Evolutionary conservation across 2,888 invertebrate species (phyloP).

Genomic region (Pantelozetes paolii): DNA sequence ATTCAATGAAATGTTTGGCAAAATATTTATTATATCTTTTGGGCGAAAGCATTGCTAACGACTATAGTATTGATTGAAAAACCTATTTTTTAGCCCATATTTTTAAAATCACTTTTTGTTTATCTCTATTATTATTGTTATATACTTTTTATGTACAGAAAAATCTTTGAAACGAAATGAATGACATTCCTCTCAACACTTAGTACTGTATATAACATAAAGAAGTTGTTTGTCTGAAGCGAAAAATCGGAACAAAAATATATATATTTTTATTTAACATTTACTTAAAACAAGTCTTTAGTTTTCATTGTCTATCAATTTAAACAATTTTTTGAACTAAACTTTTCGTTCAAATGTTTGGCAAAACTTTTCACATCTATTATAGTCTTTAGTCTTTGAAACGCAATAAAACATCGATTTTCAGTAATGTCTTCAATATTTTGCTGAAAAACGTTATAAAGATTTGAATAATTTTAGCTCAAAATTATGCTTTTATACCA

Average conservation of each 20-base stretch:
- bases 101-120: slow-evolving; percentile 22
- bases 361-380: too few relatives aligned
- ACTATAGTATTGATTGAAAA: not conserved
- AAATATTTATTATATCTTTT: not conserved
- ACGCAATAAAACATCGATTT: too few relatives aligned
- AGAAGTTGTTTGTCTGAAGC: not conserved
- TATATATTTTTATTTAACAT: not conserved
- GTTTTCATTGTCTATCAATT: not conserved
- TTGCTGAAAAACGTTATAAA: too few relatives aligned
- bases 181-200: slow-evolving; percentile 12
- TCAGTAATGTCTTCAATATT: too few relatives aligned
- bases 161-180: not conserved
- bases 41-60: not conserved
- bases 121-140: slow-evolving; percentile 14
- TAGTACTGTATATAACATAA: not conserved
- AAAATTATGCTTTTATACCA: too few relatives aligned
- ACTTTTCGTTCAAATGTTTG: too few relatives aligned
- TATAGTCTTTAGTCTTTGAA: too few relatives aligned
- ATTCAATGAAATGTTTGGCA: not conserved
- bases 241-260: not conserved
- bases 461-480: too few relatives aligned
- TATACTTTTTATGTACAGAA: not conserved
- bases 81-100: slow-evolving; percentile 23
- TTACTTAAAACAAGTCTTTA: not conserved
- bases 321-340: too few relatives aligned